Evolutionary conservation across 2,888 invertebrate species (phyloP), one percentile per base, ranked within the genome.

Genomic region (Latrodectus hesperus): DNA sequence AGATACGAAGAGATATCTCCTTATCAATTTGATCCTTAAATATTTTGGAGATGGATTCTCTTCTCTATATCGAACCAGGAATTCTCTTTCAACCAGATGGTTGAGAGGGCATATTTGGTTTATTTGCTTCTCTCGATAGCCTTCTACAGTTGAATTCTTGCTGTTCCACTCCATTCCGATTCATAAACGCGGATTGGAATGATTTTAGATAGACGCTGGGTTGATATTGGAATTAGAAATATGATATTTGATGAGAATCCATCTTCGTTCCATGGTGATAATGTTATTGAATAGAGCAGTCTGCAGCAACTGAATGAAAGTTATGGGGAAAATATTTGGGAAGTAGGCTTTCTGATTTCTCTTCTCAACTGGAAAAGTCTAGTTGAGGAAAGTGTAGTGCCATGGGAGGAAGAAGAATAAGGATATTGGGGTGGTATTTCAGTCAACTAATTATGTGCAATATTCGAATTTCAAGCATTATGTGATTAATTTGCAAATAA

Each of bases 61-160:
- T 81, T 64, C 81, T 14, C 81, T 52, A 17, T 65, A 74, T 67
- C 55, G 73, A 67, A 53, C 38, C 38, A 67, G 52, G n/a, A 71
- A 64, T 49, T 67, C 81, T 74, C 74, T 74, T 81, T 74, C 65
- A 16, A 49, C 17, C 12, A 10, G 22, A 52, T 51, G 80, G 64
- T 64, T 72, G 72, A 17, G 72, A 11, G 38, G 71, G 22, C 22
- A 81, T 52, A 71, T 71, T 72, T 80, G 80, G 80, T 17, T 72
- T 55, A 67, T 11, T 51, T 80, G 55, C 65, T 38, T 60, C 51
- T 52, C 73, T 73, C 65, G 53, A 55, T 70, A 53, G 14, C 74
- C 68, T 26, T 74, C 73, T 74, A 81, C 67, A 73, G 81, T 67
- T 53, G 67, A 74, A 68, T 74, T 81, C 81, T 60, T 60, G 60